These are phyloP conservation scores for Troilus luridus DNA, from an alignment of 2,888 invertebrate genomes.

Conservation along the genomic window DNA sequence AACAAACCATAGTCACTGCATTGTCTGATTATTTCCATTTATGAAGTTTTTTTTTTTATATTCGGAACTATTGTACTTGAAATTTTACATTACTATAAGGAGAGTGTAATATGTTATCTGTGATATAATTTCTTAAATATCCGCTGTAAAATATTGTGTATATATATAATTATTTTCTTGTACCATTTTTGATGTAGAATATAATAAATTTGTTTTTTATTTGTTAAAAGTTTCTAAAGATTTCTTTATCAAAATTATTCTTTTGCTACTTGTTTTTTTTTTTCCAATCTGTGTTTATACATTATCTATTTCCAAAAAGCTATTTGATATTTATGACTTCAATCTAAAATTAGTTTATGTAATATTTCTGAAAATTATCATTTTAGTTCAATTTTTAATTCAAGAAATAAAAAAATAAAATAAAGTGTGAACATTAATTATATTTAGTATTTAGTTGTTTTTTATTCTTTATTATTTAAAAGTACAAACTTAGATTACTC, in stretches of 20 bases:
- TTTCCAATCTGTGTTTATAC: neutral
- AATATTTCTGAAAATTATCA: neutral
- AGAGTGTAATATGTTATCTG: conserved; percentile 21
- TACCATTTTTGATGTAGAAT: conserved; percentile 8
- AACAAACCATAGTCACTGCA: neutral
- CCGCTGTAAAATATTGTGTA: conserved; percentile 13
- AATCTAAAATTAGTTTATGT: neutral
- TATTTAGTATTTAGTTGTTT: neutral
- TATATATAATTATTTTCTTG: neutral
- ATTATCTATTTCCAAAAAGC: neutral
- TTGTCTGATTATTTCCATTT: neutral
- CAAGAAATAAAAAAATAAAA: neutral
- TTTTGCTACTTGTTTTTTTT: neutral
- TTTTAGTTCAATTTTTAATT: neutral
- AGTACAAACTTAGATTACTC: neutral
- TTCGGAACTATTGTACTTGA: neutral
- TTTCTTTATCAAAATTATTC: neutral
- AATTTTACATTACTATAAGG: neutral
- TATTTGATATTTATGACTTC: neutral
- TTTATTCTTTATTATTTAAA: neutral
- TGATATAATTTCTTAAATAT: conserved; percentile 33
- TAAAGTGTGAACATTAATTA: neutral
- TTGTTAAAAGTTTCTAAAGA: neutral
- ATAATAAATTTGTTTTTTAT: neutral
- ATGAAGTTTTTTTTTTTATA: neutral